Base-by-base conservation (phyloP, 2,888 invertebrate genomes). In the Stenodema calcarata region DNA sequence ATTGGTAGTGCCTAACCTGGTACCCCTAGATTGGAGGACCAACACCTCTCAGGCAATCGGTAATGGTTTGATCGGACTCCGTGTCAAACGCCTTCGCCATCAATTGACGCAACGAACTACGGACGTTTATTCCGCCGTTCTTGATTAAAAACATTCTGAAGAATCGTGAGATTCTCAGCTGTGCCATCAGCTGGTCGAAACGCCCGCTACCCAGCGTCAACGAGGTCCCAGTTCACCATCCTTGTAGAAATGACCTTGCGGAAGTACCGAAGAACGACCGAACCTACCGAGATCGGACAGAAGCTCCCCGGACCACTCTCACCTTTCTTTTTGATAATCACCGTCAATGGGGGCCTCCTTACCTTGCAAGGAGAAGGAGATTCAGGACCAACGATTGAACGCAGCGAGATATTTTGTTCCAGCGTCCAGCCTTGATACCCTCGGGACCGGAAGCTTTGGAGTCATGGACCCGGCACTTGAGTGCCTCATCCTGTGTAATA, bases 11-110 rank as follows among this genome's bases (percentile, higher is more conserved):
- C n/a, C n/a, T n/a, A n/a, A n/a, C n/a, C n/a, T n/a, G n/a, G n/a
- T n/a, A n/a, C n/a, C n/a, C n/a, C n/a, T n/a, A n/a, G n/a, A n/a
- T n/a, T n/a, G 81, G 81, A 3, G 18, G 23, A 50, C 28, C 12
- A 2, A 30, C 42, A 23, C 54, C 1, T 6, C 27, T 4, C 9
- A 81, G 47, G 4, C 14, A 30, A 27, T 30, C 23, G 2, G 11
- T 23, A 14, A 81, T 12, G 44, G n/a, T 54, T 0, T 50, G 28
- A 23, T 81, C 3, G 54, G 7, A 50, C 1, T 50, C 81, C 0
- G 50, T 28, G 81, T 81, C 81, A 35, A 81, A 81, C 0, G 81
- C 50, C 23, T 81, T 81, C 1, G 11, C 9, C 3, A 81, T 81
- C 54, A 0, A 54, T n/a, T 12, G 81, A 16, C 0, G 28, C 50